A percentile compares a stretch with the other conserved stretches of the same genome.
Evolutionary conservation across 2,797 vertebrate species (phyloP).

Genomic region (Eremophila alpestris): DNA sequence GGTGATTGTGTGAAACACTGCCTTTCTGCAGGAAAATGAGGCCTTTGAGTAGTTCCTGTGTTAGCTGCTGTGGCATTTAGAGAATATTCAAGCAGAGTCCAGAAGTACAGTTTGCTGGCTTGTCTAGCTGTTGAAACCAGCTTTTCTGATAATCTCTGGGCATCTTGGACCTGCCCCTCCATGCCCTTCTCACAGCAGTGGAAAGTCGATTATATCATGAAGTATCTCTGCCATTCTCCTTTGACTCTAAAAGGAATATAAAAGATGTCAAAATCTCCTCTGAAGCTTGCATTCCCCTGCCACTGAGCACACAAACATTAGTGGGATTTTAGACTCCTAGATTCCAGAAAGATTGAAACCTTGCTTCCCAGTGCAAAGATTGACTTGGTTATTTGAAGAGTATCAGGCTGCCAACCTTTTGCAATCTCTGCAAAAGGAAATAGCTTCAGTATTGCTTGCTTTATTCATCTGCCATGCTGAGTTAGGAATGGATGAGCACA

Average conservation of each 20-base stretch:
- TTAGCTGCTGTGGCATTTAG: background rate
- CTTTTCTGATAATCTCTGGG: background rate
- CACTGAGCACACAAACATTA: background rate
- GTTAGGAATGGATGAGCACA: background rate
- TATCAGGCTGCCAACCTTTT: background rate
- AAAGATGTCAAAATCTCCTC: background rate
- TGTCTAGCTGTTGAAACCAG: background rate
- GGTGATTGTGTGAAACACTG: background rate
- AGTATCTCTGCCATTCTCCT: background rate
- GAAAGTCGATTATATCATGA: background rate
- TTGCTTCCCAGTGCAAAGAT: background rate
- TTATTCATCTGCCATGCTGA: background rate
- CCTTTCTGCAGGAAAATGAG: background rate
- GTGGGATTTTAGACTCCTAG: background rate
- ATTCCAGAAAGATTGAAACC: background rate
- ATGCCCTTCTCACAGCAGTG: background rate
- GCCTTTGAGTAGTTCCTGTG: background rate
- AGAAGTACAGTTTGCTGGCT: background rate
- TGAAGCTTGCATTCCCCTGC: background rate
- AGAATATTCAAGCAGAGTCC: background rate
- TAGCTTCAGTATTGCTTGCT: background rate
- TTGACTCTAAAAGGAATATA: background rate
- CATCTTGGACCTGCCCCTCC: background rate
- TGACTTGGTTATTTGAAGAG: background rate
- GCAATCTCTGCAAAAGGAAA: background rate